Evolutionary conservation across 2,113 vertebrate genomes (phyloP).

Genomic region (Gyps fulvus): DNA sequence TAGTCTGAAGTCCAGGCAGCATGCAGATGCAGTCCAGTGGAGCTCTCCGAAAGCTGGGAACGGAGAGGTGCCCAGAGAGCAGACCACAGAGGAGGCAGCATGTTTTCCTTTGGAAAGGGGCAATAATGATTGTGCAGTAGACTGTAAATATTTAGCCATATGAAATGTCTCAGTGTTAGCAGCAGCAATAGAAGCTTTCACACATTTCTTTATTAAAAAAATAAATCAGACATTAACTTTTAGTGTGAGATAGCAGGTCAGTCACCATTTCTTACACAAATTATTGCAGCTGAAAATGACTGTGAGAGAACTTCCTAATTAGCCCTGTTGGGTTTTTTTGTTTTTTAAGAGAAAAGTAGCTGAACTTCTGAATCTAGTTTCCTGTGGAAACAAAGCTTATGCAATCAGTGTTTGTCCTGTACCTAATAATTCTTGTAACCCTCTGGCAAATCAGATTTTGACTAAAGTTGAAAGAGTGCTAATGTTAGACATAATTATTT

Average conservation of each 20-base stretch:
- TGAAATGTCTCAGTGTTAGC: background rate
- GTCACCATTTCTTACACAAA: background rate
- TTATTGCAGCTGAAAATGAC: background rate
- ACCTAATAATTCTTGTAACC: background rate
- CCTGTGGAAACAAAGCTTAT: conserved; percentile 50
- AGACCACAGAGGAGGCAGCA: background rate
- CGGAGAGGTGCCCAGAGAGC: background rate
- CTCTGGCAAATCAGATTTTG: background rate
- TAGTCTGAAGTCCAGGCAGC: background rate
- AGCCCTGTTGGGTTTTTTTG: background rate
- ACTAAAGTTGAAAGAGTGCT: background rate
- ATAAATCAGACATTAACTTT: background rate
- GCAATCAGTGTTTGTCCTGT: conserved; percentile 15
- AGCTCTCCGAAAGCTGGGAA: background rate
- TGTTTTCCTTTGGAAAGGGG: background rate
- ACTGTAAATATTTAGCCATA: background rate
- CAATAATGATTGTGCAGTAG: background rate
- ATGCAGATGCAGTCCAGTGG: background rate
- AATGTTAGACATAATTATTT: background rate
- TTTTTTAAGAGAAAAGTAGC: background rate
- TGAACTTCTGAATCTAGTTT: conserved; percentile 37
- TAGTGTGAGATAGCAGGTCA: background rate
- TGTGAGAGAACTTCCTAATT: conserved; percentile 5
- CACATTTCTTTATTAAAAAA: background rate
- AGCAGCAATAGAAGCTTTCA: background rate